A percentile compares a stretch with the other conserved stretches of the same genome.
Conservation (phyloP, 64 coral and sea anemone species). For the Platygyra sinensis region DNA sequence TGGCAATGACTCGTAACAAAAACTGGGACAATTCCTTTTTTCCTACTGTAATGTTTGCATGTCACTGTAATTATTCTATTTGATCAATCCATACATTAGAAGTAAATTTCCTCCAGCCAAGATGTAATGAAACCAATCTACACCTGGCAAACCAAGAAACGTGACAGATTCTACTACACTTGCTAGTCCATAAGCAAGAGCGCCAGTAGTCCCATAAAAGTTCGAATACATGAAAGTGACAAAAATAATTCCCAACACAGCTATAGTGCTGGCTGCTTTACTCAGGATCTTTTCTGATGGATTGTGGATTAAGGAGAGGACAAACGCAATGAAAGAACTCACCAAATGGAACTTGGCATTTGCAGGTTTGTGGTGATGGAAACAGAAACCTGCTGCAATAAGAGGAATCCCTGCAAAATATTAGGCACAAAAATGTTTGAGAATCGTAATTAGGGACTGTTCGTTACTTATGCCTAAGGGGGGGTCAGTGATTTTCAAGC, state of each 20-base stretch:
- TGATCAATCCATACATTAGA: slow-evolving; percentile 65
- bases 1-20: no score
- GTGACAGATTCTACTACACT: slow-evolving; percentile 58
- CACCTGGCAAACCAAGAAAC: slow-evolving; percentile 72
- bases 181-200: slow-evolving; percentile 70
- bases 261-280: slow-evolving; percentile 59
- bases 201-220: slow-evolving; percentile 61
- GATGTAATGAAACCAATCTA: slow-evolving; percentile 93
- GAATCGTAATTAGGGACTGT: no score
- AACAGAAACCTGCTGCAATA: slow-evolving; percentile 82
- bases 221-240: slow-evolving; percentile 67
- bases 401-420: slow-evolving; percentile 79
- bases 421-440: background rate
- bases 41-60: background rate
- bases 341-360: slow-evolving; percentile 71
- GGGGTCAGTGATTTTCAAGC: no score
- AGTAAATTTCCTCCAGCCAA: slow-evolving; percentile 78
- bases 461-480: no score
- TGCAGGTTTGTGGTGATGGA: slow-evolving; percentile 54
- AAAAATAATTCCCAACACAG: slow-evolving; percentile 76
- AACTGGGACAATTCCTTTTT: no score
- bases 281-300: slow-evolving; percentile 51
- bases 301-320: slow-evolving; percentile 53
- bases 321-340: slow-evolving; percentile 60
- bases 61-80: background rate